Percentiles rank a stretch among this genome's conserved stretches.
Conservation (phyloP, 2,888 invertebrate species). For the Exephanes ischioxanthus region DNA sequence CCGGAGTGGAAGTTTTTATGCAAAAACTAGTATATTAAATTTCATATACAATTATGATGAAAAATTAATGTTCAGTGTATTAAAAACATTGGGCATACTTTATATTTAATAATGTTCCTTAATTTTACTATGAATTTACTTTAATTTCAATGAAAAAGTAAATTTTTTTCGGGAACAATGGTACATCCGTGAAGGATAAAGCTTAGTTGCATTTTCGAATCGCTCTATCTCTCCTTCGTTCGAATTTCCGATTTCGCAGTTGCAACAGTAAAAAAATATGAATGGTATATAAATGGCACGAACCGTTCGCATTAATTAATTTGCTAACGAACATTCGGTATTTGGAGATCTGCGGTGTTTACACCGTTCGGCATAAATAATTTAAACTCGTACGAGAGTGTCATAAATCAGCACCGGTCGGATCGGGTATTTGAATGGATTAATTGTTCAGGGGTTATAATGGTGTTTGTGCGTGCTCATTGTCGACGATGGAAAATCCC, state of each 20-base stretch:
- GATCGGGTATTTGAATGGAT: constrained; percentile 35
- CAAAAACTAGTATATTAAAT: too few species aligned
- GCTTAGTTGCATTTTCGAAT: not conserved
- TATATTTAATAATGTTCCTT: too few species aligned
- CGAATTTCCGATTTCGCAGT: not conserved
- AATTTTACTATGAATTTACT: too few species aligned
- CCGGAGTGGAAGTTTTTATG: too few species aligned
- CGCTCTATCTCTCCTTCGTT: not conserved
- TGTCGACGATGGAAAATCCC: constrained; percentile 51
- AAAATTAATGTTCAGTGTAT: too few species aligned
- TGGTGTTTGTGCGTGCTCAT: constrained; percentile 24
- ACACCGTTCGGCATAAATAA: constrained; percentile 16
- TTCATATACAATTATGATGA: too few species aligned
- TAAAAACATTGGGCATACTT: too few species aligned
- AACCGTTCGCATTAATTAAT: constrained; percentile 1
- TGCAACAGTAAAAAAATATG: not conserved
- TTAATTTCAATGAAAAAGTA: too few species aligned
- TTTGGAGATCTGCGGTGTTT: constrained; percentile 29
- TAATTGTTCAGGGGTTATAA: not conserved
- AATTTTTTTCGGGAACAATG: not conserved
- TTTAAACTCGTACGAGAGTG: constrained; percentile 7
- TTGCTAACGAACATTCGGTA: constrained; percentile 23
- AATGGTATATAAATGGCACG: not conserved
- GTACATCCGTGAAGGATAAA: not conserved
- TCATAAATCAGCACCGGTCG: constrained; percentile 35